Evolutionary conservation across 2,113 vertebrate species (phyloP), one percentile per base, ranked within the genome.

Genomic region (Rattus rattus): DNA sequence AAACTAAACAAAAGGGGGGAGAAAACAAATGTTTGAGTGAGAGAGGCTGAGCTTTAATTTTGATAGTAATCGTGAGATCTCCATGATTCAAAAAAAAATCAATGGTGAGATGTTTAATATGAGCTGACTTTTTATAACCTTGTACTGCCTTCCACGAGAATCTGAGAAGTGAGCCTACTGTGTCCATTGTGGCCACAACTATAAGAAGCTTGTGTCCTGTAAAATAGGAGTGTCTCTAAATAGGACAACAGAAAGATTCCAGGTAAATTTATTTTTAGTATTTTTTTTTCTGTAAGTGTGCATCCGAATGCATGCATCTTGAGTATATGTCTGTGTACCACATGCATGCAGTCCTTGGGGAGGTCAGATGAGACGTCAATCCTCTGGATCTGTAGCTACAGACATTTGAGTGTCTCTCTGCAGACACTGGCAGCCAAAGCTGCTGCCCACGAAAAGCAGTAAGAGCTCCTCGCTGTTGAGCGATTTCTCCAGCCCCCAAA

Each of bases 11-110:
- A 86, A 79, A 63, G 59, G 67, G 72, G 12, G 92, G 2, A 7
- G 11, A 97, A 91, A 94, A 70, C 22, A 91, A 95, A 96, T 61
- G 54, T 76, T 88, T 65, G 43, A 92, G 72, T 54, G 70, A 22
- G 94, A 12, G 24, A 85, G 28, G 36, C 8, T 22, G 49, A 96
- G 95, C 16, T n/a, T 95, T 92, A 56, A 90, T 79, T 97, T 96
- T 97, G 59, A 94, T 77, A 88, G 88, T 92, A 87, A 39, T 39
- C 52, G 67, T 54, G 95, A 91, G 95, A 93, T 28, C 39, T 83
- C 26, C 28, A 73, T 39, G 63, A 85, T 69, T 80, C 12, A 47
- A 96, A 70, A 69, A 70, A n/a, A 72, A 72, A 72, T 39, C 95
- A 83, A 95, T 28, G 9, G 73, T 92, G 56, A 95, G 56, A 65